Evolutionary conservation across 2,113 vertebrate genomes (phyloP), one percentile per base, ranked within the genome.

Genomic region (Clinocottus analis): DNA sequence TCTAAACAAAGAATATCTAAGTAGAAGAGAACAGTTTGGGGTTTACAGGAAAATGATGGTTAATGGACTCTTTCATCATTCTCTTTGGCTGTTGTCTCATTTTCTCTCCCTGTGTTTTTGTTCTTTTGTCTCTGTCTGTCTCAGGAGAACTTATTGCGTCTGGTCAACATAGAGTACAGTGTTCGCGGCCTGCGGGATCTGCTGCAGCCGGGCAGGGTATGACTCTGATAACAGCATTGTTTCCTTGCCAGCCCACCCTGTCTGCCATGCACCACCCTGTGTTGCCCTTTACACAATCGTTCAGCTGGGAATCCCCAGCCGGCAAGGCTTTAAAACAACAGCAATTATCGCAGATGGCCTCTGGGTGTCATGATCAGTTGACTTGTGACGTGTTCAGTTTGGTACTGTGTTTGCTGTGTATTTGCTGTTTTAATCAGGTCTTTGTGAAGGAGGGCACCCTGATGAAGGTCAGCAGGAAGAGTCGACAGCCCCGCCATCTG

Each of bases 401-500:
- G 33, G 58, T 64, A 3, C 19, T 84, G 56, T 81, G 31, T 77
- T 53, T 64, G 2, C 19, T 84, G 56, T 81, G 31, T 77, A 25
- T 84, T 11, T 83, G 69, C 0, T 58, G 64, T 43, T 51, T 61
- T 45, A 6, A 33, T 72, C 94, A 99, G 98, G 91, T 96, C 79
- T 99, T 99, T 90, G 95, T 99, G 75, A 99, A 99, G 88, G 98
- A 99, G 88, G 98, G 98, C 74, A 98, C 97, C 0, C 91, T 99
- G 87, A 97, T 97, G 96, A 99, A 97, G 93, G 95, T 99, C 72
- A 96, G 96, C 64, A 95, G 96, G 65, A 97, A 96, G 89, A 95
- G 81, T 85, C 92, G 89, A 72, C 97, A 97, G 61, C 97, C 97
- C 68, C 95, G 98, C 11, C 97, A 99, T 85, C 94, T 99, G 90